A percentile compares a stretch with the other conserved stretches of the same genome.
These are phyloP conservation scores for Micromussa lordhowensis DNA, from an alignment of 92 coral and sea anemone genomes.

Conservation along the genomic window DNA sequence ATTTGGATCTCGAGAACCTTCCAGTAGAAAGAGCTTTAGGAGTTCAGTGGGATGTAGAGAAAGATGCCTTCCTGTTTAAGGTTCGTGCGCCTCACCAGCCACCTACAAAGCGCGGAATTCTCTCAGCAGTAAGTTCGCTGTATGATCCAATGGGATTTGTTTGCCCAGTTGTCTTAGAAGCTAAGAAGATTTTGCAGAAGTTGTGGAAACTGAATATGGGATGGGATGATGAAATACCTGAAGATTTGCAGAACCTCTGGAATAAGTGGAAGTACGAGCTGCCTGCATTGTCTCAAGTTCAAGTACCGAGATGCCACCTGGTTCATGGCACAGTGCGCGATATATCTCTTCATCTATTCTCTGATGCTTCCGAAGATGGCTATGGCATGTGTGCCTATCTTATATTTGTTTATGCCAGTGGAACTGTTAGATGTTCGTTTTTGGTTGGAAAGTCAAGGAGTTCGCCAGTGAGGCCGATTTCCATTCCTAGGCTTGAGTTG, in stretches of 20 bases:
- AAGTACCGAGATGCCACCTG: slow-evolving; percentile 32
- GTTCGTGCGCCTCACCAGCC: slow-evolving; percentile 44
- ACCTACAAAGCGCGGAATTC: slow-evolving; percentile 62
- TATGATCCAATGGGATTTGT: too few species aligned
- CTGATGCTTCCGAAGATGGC: neutral
- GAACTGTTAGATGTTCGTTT: too few species aligned
- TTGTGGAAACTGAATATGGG: slow-evolving; percentile 36
- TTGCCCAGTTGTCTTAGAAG: slow-evolving; percentile 61
- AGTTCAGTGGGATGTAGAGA: slow-evolving; percentile 72
- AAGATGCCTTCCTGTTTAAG: slow-evolving; percentile 57
- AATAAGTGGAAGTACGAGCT: slow-evolving; percentile 31
- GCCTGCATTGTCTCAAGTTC: slow-evolving; percentile 7
- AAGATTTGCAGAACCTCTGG: slow-evolving; percentile 60
- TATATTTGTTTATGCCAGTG: too few species aligned
- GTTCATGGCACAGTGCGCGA: neutral
- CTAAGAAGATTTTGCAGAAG: slow-evolving; percentile 64
- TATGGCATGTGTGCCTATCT: too few species aligned
- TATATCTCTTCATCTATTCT: slow-evolving; percentile 2
- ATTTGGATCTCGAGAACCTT: too few species aligned
- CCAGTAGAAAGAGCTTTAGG: slow-evolving; percentile 70
- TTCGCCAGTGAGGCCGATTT: too few species aligned
- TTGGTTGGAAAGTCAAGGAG: too few species aligned
- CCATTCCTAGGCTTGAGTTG: too few species aligned
- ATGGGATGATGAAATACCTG: too few species aligned
- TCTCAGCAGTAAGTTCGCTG: slow-evolving; percentile 43